These are phyloP conservation scores for Folsomia candida DNA, from an alignment of 2,888 invertebrate species.

Conservation along the genomic window DNA sequence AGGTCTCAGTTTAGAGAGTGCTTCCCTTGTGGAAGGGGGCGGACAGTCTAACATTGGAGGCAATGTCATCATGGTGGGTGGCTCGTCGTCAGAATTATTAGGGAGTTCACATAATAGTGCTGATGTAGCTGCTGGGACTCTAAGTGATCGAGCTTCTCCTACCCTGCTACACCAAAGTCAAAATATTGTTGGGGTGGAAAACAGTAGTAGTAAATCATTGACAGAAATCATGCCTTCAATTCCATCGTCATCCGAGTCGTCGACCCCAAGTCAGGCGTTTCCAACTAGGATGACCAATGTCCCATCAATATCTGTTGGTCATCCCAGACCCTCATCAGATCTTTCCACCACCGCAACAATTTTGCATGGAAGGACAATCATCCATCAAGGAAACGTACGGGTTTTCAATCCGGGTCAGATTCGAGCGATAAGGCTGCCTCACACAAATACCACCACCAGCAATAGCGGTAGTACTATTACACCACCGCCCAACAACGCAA, in stretches of 20 bases:
- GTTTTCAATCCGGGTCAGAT: slow-evolving; percentile 36
- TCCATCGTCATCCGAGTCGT: not conserved
- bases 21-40: slow-evolving; percentile 15
- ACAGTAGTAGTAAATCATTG: not conserved
- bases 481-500: not conserved
- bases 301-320: slow-evolving; percentile 6
- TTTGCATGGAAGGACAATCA: slow-evolving; percentile 37
- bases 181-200: not conserved
- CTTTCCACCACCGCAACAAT: slow-evolving; percentile 14
- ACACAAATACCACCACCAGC: slow-evolving; percentile 22
- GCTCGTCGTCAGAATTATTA: not conserved
- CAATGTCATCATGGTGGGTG: slow-evolving; percentile 2
- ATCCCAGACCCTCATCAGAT: slow-evolving; percentile 11
- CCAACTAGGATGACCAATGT: slow-evolving; percentile 20
- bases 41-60: not conserved
- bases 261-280: not conserved
- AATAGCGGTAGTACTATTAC: too few relatives aligned
- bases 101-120: not conserved
- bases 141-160: slow-evolving; percentile 10
- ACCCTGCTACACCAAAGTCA: not conserved
- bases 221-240: slow-evolving; percentile 23
- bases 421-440: slow-evolving; percentile 30
- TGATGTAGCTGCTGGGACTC: not conserved
- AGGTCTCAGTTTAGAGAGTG: slow-evolving; percentile 42
- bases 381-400: slow-evolving; percentile 33